A percentile compares a stretch with the other conserved stretches of the same genome.
phyloP scores from a whole-genome alignment of 2,797 vertebrate genomes.

The Acanthurus leucopareius region DNA sequence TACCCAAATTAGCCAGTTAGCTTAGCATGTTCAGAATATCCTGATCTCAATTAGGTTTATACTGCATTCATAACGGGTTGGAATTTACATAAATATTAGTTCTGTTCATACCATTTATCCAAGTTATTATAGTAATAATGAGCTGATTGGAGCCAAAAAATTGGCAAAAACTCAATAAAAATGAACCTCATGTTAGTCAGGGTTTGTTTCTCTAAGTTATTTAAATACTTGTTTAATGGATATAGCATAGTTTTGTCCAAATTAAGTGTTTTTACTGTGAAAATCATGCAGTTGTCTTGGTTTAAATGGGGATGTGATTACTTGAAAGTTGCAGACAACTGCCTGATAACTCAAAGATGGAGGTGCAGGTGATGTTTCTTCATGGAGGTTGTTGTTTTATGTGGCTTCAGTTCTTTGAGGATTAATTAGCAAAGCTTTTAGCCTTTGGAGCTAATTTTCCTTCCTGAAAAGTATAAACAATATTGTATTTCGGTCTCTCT shows the following conservation, averaged over 20 bases:
- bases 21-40: neutral
- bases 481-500: neutral
- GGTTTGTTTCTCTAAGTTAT: neutral
- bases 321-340: neutral
- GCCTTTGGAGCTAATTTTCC: neutral
- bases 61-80: too few species aligned
- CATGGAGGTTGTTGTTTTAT: neutral
- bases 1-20: neutral
- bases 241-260: neutral
- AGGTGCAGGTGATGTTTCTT: neutral
- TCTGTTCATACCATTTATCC: neutral
- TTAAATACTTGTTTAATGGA: neutral
- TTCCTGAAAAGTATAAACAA: neutral
- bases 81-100: neutral
- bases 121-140: neutral
- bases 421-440: neutral
- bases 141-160: neutral
- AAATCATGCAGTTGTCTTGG: neutral
- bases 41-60: neutral
- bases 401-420: neutral
- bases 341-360: neutral
- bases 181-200: neutral
- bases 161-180: neutral
- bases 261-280: too few species aligned
- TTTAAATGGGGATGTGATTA: neutral